A percentile compares a stretch with the other conserved stretches of the same genome.
These are phyloP conservation scores for Cyprinodon tularosa DNA, from an alignment of 2,113 vertebrate genomes.

Conservation along the genomic window DNA sequence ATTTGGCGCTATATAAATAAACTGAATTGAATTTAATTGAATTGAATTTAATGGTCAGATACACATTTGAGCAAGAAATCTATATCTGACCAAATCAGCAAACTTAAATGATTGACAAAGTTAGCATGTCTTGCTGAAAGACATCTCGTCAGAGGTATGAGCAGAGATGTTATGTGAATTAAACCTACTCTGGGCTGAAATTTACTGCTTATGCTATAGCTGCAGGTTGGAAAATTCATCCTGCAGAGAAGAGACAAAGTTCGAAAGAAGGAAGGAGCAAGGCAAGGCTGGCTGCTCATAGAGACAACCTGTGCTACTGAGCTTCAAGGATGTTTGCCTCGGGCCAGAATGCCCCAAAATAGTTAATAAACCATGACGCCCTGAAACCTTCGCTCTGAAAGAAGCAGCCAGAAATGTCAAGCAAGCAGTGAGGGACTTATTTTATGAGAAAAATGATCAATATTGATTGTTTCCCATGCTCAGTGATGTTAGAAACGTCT, in stretches of 20 bases:
- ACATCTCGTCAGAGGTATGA: constrained; percentile 23
- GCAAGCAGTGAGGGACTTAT: constrained; percentile 33
- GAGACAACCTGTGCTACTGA: constrained; percentile 48
- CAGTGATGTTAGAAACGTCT: constrained; percentile 29
- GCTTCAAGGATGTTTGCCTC: constrained; percentile 41
- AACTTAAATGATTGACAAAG: neutral
- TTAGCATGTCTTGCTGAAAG: constrained; percentile 34
- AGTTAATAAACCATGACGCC: constrained; percentile 59
- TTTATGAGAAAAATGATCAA: constrained; percentile 49
- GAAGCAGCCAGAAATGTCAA: constrained; percentile 33
- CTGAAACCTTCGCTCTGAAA: constrained; percentile 45
- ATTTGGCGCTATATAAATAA: too few species aligned
- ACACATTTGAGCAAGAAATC: neutral
- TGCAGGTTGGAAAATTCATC: constrained; percentile 30
- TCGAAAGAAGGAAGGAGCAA: constrained; percentile 19
- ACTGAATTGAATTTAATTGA: too few species aligned
- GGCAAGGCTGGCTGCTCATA: constrained; percentile 18
- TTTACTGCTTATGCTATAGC: constrained; percentile 13
- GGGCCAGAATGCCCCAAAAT: constrained; percentile 32
- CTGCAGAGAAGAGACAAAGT: constrained; percentile 27
- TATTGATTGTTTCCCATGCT: constrained; percentile 43
- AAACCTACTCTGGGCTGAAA: constrained; percentile 35
- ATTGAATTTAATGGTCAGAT: too few species aligned
- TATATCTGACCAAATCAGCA: constrained; percentile 12
- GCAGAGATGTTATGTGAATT: constrained; percentile 22